phyloP scores from a whole-genome alignment of 92 coral and sea anemone species.

The Palythoa grandiflora region DNA sequence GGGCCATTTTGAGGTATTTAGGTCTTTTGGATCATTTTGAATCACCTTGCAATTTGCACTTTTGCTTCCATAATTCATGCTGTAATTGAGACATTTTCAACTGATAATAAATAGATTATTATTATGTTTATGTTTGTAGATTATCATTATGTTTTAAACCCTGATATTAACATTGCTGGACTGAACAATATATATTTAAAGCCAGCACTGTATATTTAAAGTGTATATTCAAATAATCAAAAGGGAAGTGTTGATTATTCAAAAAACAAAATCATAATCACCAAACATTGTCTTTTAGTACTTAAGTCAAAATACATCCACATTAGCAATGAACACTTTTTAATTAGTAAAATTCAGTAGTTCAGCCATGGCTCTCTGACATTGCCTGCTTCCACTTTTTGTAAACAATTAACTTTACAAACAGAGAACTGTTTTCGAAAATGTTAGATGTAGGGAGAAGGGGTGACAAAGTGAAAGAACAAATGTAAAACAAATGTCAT shows the following conservation, averaged over 20 bases:
- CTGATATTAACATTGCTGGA: no score
- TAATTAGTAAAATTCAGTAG: neutral
- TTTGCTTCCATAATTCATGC: neutral
- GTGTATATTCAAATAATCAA: neutral
- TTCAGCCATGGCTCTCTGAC: conserved; percentile 8
- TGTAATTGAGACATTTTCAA: neutral
- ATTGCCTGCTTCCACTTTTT: neutral
- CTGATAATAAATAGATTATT: conserved; percentile 1
- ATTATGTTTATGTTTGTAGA: conserved; percentile 1
- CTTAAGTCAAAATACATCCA: conserved; percentile 2
- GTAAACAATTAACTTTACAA: neutral
- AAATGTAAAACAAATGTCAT: conserved; percentile 11
- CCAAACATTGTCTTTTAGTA: conserved; percentile 8
- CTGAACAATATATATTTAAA: no score
- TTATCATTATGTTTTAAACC: neutral
- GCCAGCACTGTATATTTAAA: conserved; percentile 1
- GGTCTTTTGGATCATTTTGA: neutral
- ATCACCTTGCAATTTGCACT: conserved; percentile 5
- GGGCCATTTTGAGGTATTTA: neutral
- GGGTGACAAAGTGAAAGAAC: conserved; percentile 5
- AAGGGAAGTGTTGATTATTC: neutral
- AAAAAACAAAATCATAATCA: conserved; percentile 5
- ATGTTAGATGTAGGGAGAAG: neutral
- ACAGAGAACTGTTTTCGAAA: conserved; percentile 8
- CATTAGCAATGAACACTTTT: conserved; percentile 4